Percentiles rank a stretch among this genome's conserved stretches.
These are phyloP conservation scores for Selenia dentaria DNA, from an alignment of 2,888 invertebrate genomes.

Conservation along the genomic window DNA sequence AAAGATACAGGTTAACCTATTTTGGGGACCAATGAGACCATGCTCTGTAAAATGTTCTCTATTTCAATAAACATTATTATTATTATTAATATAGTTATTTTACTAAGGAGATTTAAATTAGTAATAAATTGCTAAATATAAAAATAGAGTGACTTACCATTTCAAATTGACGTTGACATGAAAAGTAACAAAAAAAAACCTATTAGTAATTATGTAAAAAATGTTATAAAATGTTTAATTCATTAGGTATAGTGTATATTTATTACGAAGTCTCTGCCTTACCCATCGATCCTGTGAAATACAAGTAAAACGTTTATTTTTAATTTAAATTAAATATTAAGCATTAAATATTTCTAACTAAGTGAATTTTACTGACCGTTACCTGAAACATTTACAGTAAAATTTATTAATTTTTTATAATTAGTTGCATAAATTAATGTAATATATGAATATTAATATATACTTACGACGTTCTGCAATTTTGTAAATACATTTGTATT, in stretches of 20 bases:
- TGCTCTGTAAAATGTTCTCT: no score
- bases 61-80: no score
- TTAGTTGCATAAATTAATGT: not conserved
- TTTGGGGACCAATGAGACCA: no score
- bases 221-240: not conserved
- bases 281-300: slow-evolving; percentile 11
- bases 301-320: not conserved
- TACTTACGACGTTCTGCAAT: slow-evolving; percentile 17
- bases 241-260: no score
- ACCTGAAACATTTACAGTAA: not conserved
- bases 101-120: no score
- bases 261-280: no score
- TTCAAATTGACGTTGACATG: not conserved
- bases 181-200: not conserved
- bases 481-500: not conserved
- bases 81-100: no score
- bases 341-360: not conserved
- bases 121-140: no score
- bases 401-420: not conserved
- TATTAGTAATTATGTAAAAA: not conserved
- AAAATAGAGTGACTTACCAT: no score
- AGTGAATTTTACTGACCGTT: slow-evolving; percentile 18
- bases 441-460: not conserved
- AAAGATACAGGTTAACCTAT: no score
- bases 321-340: no score